Evolutionary conservation across 1,140 invertebrate species (phyloP), one percentile per base, ranked within the genome.

Genomic region (Drosophila ohnishii): DNA sequence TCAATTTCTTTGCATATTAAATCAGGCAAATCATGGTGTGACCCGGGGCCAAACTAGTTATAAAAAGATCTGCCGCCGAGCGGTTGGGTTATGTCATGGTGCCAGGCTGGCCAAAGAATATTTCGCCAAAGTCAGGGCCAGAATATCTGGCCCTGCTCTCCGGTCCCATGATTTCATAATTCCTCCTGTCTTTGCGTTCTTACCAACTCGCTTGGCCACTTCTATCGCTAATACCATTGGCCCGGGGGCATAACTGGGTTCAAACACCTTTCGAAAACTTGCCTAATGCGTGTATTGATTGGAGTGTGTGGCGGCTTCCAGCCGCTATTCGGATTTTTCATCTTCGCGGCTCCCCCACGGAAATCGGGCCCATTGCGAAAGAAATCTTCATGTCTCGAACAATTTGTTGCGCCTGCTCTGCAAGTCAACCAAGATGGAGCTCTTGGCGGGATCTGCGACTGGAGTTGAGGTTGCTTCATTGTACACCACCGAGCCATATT

Each of bases 211-310:
- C 59, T 60, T 47, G 56, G 56, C 62, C 75, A 74, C 62, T 78
- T 70, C 65, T 71, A 42, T 71, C 69, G 16, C 66, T 39, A 55
- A 69, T 53, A 25, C 61, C 16, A 19, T n/a, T 40, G 16, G 64
- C 80, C 64, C 35, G 75, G 75, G 67, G 65, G 64, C 69, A 60
- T 61, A 78, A 74, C 57, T 58, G 83, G 72, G 83, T 88, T 87
- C 83, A 88, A 87, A 88, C 84, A 87, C 83, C 83, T 88, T 83
- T 88, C 72, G 32, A 76, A 82, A 88, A 73, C 72, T 78, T 83
- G 83, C 78, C 78, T 81, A 85, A 74, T 80, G 82, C 67, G 62
- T 77, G 69, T 76, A 80, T 85, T 76, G 81, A 85, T 80, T 76
- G 72, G 34, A 47, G 70, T 72, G 67, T 75, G 72, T 14, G 55